Conservation (phyloP, 92 coral and sea anemone species). For the Bergia sp. region DNA sequence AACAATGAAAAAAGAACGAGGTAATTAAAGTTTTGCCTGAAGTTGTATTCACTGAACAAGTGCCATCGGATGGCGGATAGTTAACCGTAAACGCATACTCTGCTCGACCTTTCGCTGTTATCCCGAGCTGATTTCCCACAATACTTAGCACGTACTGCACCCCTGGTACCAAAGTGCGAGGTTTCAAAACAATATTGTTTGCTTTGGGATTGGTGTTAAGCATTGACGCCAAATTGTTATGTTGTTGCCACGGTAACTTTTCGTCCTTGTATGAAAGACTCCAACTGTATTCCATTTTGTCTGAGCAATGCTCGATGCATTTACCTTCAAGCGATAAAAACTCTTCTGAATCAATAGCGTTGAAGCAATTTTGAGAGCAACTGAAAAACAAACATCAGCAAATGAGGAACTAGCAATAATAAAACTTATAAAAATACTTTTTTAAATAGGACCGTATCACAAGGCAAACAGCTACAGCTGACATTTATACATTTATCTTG, state of each 20-base stretch:
- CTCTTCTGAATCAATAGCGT: constrained; percentile 15
- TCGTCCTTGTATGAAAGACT: constrained; percentile 19
- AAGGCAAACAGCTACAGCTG: no score
- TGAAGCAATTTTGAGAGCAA: constrained; percentile 25
- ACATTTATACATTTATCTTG: no score
- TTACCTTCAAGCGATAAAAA: constrained; percentile 27
- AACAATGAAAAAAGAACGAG: background rate
- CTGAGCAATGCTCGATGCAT: constrained; percentile 24
- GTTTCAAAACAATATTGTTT: constrained; percentile 25
- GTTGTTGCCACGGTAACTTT: constrained; percentile 7
- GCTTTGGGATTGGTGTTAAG: constrained; percentile 27
- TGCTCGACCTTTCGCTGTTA: constrained; percentile 4
- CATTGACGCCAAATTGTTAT: background rate
- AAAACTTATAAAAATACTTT: no score
- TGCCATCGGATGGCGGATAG: constrained; percentile 32
- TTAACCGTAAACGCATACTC: constrained; percentile 18
- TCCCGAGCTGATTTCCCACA: background rate
- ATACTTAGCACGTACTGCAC: constrained; percentile 10
- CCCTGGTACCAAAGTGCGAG: constrained; percentile 2
- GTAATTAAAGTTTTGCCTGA: constrained; percentile 4
- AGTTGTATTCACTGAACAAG: constrained; percentile 20
- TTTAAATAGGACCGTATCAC: no score
- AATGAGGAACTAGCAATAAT: no score
- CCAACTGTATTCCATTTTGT: constrained; percentile 34
- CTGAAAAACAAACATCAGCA: background rate